Percentiles rank a stretch among this genome's conserved stretches.
These are phyloP conservation scores for Ceuthmochares aereus DNA, from an alignment of 2,113 vertebrate genomes.

Conservation along the genomic window DNA sequence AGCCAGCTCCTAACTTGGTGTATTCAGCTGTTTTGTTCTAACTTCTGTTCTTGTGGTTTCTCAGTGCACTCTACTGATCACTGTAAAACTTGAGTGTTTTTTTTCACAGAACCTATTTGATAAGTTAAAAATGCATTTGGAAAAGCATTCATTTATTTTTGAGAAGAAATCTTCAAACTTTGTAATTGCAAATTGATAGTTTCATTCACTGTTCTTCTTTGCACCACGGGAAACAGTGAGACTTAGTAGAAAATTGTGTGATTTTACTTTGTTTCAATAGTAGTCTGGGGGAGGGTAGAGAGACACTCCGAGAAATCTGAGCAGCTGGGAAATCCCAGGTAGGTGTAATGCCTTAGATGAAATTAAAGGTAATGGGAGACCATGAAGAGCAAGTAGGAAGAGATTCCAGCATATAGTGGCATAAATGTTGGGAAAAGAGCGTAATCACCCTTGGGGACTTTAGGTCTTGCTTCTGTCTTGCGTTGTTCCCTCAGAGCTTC, in stretches of 20 bases:
- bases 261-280: slow-evolving; percentile 7
- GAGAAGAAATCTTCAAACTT: neutral
- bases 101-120: neutral
- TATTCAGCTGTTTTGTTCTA: neutral
- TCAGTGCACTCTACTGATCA: neutral
- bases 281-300: neutral
- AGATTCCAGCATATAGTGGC: neutral
- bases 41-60: neutral
- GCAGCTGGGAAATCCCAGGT: slow-evolving; percentile 27
- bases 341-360: slow-evolving; percentile 2
- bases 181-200: neutral
- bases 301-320: neutral
- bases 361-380: neutral
- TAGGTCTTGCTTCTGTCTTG: neutral
- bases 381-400: slow-evolving; percentile 17
- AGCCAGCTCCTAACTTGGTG: neutral
- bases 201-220: neutral
- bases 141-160: neutral
- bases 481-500: neutral
- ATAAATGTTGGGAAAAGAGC: neutral
- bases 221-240: neutral
- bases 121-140: neutral
- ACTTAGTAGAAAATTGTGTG: neutral
- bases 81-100: neutral
- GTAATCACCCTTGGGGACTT: neutral